These are phyloP conservation scores for Zophobas atratus DNA, from an alignment of 1,140 invertebrate species.

Conservation along the genomic window DNA sequence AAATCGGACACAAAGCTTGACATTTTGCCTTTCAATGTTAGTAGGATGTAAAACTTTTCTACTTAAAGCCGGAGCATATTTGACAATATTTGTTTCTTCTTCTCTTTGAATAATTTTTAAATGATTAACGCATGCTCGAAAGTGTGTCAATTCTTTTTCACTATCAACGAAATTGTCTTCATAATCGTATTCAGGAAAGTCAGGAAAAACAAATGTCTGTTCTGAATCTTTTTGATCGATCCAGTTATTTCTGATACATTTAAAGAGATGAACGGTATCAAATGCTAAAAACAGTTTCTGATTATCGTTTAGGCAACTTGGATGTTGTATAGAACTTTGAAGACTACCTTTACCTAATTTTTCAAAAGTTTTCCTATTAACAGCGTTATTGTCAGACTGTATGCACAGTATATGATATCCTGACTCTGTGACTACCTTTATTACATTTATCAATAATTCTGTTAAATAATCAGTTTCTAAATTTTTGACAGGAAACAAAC, in stretches of 20 bases:
- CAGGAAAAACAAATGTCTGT: slow-evolving; percentile 17
- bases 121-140: neutral
- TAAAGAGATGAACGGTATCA: slow-evolving; percentile 30
- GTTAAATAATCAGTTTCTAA: neutral
- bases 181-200: neutral
- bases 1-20: neutral
- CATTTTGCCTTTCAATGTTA: slow-evolving; percentile 27
- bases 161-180: neutral
- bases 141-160: neutral
- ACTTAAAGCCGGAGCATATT: slow-evolving; percentile 6
- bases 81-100: slow-evolving; percentile 2
- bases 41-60: slow-evolving; percentile 27
- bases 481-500: neutral
- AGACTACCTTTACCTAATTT: slow-evolving; percentile 11
- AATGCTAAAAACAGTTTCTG: slow-evolving; percentile 25
- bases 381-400: neutral
- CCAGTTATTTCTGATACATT: slow-evolving; percentile 35
- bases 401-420: neutral
- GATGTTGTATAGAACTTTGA: neutral
- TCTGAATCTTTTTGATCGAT: slow-evolving; percentile 24
- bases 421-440: neutral
- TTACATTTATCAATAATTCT: neutral
- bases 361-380: slow-evolving; percentile 1
- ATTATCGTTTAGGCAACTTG: neutral
- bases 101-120: neutral